Evolutionary conservation across 2,797 vertebrate genomes (phyloP).

Genomic region (Eurystomus glaucurus): DNA sequence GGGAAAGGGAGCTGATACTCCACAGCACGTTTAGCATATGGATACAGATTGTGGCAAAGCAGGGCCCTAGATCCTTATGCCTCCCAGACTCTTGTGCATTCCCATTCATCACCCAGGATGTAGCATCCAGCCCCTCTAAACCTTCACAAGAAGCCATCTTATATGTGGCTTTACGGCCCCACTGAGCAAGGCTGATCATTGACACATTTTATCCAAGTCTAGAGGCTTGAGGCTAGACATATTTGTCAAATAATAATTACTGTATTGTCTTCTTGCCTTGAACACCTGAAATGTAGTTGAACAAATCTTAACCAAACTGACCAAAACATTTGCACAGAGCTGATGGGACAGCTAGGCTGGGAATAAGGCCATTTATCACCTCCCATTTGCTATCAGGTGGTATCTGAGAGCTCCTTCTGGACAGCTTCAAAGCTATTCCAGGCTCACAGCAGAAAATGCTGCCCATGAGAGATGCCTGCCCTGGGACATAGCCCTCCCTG

Average conservation of each 20-base stretch:
- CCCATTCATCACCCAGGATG: background rate
- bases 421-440: background rate
- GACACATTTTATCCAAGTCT: background rate
- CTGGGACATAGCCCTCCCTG: background rate
- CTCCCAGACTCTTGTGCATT: rapidly evolving
- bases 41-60: background rate
- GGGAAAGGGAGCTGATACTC: background rate
- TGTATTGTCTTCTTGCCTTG: background rate
- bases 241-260: background rate
- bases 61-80: background rate
- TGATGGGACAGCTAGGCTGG: background rate
- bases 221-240: background rate
- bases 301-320: background rate
- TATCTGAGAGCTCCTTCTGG: background rate
- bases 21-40: rapidly evolving
- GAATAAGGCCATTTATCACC: background rate
- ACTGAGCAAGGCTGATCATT: background rate
- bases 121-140: background rate
- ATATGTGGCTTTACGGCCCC: background rate
- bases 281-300: background rate
- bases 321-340: background rate
- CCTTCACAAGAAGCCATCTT: background rate
- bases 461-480: background rate
- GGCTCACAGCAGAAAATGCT: background rate
- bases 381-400: background rate